Evolutionary conservation across 2,888 invertebrate species (phyloP).

Genomic region (Criorhina ranunculi): DNA sequence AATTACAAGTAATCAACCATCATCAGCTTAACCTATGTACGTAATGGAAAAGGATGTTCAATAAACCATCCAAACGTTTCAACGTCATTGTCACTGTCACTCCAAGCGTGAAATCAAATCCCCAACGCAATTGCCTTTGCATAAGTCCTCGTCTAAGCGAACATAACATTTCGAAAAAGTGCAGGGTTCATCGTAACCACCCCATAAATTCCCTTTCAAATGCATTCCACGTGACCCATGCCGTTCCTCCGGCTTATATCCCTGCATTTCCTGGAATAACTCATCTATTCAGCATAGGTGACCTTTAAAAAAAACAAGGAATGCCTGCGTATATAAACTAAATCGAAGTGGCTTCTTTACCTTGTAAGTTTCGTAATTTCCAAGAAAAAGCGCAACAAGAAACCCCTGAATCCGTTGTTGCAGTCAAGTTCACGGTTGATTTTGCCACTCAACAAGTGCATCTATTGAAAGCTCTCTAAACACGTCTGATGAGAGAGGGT

Average conservation of each 20-base stretch:
- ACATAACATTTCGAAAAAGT: neutral
- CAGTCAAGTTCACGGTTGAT: conserved; percentile 5
- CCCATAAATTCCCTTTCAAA: neutral
- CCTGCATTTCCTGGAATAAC: neutral
- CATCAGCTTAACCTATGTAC: too few relatives aligned
- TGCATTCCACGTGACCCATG: conserved; percentile 7
- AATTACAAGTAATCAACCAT: too few relatives aligned
- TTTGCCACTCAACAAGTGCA: conserved; percentile 32
- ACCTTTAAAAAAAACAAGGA: neutral
- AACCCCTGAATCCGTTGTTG: conserved; percentile 47
- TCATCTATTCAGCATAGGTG: conserved; percentile 4
- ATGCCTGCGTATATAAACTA: neutral
- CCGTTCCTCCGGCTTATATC: too few relatives aligned
- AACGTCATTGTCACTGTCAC: too few relatives aligned
- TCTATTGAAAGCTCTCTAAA: conserved; percentile 30
- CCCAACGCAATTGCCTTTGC: neutral
- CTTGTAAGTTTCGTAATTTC: neutral
- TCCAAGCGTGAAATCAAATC: neutral
- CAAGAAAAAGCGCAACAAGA: neutral
- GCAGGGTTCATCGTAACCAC: neutral
- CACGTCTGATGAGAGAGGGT: neutral
- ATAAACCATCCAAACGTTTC: too few relatives aligned
- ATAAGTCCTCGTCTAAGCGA: neutral
- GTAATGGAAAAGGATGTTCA: too few relatives aligned
- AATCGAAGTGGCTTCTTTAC: conserved; percentile 4